Percentiles rank a stretch among this genome's conserved stretches.
Evolutionary conservation across 2,113 vertebrate genomes (phyloP).

Genomic region (Leptobrachium leishanense): DNA sequence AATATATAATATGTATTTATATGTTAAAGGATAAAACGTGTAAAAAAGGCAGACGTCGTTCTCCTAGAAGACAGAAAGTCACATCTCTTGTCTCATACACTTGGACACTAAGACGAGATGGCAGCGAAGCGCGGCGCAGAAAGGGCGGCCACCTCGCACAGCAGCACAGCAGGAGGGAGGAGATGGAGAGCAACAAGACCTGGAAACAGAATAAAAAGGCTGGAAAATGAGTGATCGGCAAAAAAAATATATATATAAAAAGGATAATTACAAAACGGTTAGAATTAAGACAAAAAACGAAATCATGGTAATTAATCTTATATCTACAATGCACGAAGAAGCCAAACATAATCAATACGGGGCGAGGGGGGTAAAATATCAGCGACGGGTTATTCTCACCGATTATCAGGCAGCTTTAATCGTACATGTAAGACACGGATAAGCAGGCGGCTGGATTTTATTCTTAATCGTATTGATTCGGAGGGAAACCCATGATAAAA

Average conservation of each 20-base stretch:
- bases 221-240: constrained; percentile 75
- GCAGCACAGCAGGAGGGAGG: constrained; percentile 72
- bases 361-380: neutral
- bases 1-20: neutral
- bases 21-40: neutral
- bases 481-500: neutral
- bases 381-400: neutral
- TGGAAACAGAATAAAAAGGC: constrained; percentile 84
- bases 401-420: constrained; percentile 14
- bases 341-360: constrained; percentile 2
- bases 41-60: constrained; percentile 68
- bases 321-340: constrained; percentile 1
- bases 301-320: constrained; percentile 9
- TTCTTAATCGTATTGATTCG: neutral
- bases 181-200: constrained; percentile 86
- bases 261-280: neutral
- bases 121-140: constrained; percentile 87
- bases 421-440: neutral
- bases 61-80: constrained; percentile 70
- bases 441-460: neutral
- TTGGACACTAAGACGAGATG: constrained; percentile 88
- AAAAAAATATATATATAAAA: constrained; percentile 18
- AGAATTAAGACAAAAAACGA: constrained; percentile 8
- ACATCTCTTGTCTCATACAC: constrained; percentile 74
- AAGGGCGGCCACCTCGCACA: constrained; percentile 80